Conservation (phyloP, 2,888 invertebrate species). For the Anarsia innoxiella region DNA sequence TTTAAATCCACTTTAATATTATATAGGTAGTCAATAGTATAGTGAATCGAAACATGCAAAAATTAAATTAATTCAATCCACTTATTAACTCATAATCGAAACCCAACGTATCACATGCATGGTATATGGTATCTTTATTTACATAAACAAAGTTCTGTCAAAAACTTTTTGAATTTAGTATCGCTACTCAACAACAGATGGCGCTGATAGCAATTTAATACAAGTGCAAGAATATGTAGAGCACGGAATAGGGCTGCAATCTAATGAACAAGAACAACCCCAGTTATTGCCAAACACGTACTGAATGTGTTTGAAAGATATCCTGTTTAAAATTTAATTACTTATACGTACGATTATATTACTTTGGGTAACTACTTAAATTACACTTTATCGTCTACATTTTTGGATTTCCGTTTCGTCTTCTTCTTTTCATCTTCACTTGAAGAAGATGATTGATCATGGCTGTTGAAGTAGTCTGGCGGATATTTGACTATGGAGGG, state of each 20-base stretch:
- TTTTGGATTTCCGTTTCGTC: slow-evolving; percentile 22
- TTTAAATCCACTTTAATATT: slow-evolving; percentile 21
- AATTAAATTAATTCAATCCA: too few species aligned
- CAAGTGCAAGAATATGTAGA: too few species aligned
- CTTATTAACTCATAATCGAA: too few species aligned
- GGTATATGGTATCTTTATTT: too few species aligned
- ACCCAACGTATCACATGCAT: too few species aligned
- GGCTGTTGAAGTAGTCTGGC: slow-evolving; percentile 51
- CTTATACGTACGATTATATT: background rate
- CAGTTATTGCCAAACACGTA: too few species aligned
- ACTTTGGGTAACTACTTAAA: background rate
- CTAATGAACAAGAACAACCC: too few species aligned
- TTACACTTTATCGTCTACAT: background rate
- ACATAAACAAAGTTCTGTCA: too few species aligned
- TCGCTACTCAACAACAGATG: slow-evolving; percentile 42
- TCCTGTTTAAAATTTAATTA: background rate
- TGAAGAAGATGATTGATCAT: slow-evolving; percentile 49
- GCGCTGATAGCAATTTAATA: too few species aligned
- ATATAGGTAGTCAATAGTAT: too few species aligned
- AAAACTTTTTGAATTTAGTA: background rate
- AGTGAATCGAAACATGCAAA: too few species aligned
- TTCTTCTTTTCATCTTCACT: slow-evolving; percentile 45
- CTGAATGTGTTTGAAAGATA: background rate
- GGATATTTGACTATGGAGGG: slow-evolving; percentile 60
- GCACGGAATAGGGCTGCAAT: too few species aligned